phyloP scores from a whole-genome alignment of 2,797 vertebrate genomes.

The Hephaestus fuliginosus region DNA sequence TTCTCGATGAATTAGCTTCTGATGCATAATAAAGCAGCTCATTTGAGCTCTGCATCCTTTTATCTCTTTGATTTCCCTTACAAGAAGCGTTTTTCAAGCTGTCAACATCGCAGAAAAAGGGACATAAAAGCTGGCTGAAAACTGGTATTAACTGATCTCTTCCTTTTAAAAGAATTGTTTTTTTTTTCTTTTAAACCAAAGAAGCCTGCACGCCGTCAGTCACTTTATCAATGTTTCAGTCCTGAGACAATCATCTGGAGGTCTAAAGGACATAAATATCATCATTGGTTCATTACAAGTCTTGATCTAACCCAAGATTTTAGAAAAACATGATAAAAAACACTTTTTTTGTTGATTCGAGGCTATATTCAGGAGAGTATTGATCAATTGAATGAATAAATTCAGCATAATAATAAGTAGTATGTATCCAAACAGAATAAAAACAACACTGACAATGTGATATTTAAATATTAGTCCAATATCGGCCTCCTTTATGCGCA shows the following conservation, averaged over 20 bases:
- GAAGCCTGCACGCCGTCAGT: constrained; percentile 11
- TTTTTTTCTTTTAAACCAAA: constrained; percentile 3
- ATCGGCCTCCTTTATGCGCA: neutral
- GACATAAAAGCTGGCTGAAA: constrained; percentile 25
- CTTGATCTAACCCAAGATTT: neutral
- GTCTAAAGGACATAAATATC: neutral
- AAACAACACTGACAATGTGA: neutral
- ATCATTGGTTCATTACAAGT: neutral
- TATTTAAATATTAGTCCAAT: neutral
- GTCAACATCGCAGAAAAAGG: constrained; percentile 19
- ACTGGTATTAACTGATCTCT: constrained; percentile 23
- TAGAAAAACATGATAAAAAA: neutral
- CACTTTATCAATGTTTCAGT: neutral
- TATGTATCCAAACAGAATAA: neutral
- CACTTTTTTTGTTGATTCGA: neutral
- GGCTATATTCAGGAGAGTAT: too few species aligned
- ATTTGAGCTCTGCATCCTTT: constrained; percentile 8
- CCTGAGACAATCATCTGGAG: neutral
- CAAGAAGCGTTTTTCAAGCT: constrained; percentile 25
- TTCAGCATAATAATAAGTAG: neutral
- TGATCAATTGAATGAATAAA: neutral
- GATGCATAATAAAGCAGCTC: constrained; percentile 22
- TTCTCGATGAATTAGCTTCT: neutral
- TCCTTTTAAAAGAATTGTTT: neutral
- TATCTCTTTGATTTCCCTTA: constrained; percentile 9